Evolutionary conservation across 2,113 vertebrate species (phyloP), one percentile per base, ranked within the genome.

Genomic region (Ardeotis arabs): DNA sequence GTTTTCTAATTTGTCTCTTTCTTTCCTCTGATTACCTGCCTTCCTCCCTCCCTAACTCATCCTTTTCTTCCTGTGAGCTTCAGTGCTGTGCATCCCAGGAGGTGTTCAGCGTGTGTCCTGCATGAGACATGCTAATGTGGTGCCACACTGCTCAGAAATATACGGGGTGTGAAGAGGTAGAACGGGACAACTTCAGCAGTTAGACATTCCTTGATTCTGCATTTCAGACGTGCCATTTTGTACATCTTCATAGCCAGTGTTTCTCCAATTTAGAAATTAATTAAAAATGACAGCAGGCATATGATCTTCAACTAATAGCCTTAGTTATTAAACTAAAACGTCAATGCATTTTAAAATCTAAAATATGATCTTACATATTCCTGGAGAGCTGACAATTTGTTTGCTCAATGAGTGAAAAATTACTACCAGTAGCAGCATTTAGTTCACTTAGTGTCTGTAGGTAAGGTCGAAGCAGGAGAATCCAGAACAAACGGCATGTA

Each of bases 301-400:
- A 90, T 49, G 52, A 6, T 44, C 58, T 87, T 78, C 80, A 70
- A 59, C 83, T 87, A 89, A 78, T 44, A 73, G 50, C 77, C 41
- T 70, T 24, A 69, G 24, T 66, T 81, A 52, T 90, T 31, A 41
- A 74, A 73, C 73, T 80, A 77, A 90, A 80, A 93, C 83, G 23
- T 69, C 82, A 88, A 62, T 73, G 41, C 66, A 3, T 27, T 91
- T 87, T 23, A 50, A 68, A 85, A 59, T 62, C 23, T 39, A 10
- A 70, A 93, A 50, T 41, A 28, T 16, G n/a, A 77, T 80, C 39
- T 2, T 74, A 28, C 1, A 5, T 35, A 1, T 66, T 80, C 78
- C 22, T 29, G 68, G 87, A 83, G 70, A 96, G 84, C 58, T 77
- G 74, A 9, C 14, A 19, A 45, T 88, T 93, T 86, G 78, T 95